These are phyloP conservation scores for Ophiodon elongatus DNA, from an alignment of 2,113 vertebrate species.

Conservation along the genomic window DNA sequence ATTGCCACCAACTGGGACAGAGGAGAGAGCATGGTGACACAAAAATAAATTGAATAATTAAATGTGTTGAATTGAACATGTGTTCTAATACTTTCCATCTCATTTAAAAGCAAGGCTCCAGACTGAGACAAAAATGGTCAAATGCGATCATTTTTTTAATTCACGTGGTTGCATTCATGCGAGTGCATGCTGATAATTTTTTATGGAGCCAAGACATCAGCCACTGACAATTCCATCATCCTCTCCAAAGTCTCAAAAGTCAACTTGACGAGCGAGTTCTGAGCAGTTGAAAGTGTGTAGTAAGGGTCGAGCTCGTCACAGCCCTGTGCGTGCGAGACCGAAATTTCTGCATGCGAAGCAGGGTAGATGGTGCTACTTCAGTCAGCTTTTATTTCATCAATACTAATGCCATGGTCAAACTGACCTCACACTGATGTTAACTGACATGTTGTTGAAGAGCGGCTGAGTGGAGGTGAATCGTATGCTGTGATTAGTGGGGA, in stretches of 20 bases:
- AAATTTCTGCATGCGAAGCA: no score
- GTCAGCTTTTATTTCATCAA: neutral
- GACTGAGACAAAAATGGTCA: neutral
- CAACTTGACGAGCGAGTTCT: neutral
- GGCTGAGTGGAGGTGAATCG: constrained; percentile 19
- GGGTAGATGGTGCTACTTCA: neutral
- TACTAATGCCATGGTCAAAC: neutral
- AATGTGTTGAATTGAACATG: neutral
- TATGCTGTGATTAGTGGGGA: neutral
- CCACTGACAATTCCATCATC: neutral
- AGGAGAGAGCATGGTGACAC: neutral
- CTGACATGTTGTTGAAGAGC: constrained; percentile 6
- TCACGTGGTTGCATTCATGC: neutral
- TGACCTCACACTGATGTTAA: constrained; percentile 23
- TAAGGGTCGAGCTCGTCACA: no score
- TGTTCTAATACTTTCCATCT: neutral
- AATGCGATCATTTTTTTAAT: neutral
- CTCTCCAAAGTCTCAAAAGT: neutral
- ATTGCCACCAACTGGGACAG: neutral
- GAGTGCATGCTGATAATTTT: neutral
- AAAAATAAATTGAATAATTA: neutral
- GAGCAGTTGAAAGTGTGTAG: no score
- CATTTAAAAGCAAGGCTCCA: neutral
- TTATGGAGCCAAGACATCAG: neutral
- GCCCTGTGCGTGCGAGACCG: no score